A percentile compares a stretch with the other conserved stretches of the same genome.
phyloP scores from a whole-genome alignment of 2,797 vertebrate genomes.

The Chaetophractus vellerosus region DNA sequence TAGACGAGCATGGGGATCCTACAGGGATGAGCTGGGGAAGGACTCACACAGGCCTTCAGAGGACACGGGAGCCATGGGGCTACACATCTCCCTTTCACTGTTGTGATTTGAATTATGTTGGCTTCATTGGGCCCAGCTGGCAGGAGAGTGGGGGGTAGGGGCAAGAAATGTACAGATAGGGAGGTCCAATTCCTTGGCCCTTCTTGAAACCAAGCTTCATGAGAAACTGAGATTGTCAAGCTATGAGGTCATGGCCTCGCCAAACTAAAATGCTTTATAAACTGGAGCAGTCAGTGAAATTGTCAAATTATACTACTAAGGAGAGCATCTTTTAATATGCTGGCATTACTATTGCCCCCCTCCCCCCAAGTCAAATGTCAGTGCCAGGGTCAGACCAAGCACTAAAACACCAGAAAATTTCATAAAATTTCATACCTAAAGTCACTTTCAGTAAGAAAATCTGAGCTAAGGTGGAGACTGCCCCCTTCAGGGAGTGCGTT shows the following conservation, averaged over 20 bases:
- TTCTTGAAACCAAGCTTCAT: background rate
- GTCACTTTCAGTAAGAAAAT: background rate
- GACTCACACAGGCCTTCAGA: background rate
- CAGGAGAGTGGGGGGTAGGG: background rate
- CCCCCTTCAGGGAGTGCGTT: background rate
- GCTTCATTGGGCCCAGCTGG: background rate
- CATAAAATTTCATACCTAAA: background rate
- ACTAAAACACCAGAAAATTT: background rate
- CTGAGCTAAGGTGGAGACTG: background rate
- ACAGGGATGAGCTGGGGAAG: background rate
- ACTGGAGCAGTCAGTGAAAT: background rate
- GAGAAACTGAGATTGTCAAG: background rate
- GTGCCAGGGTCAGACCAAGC: background rate
- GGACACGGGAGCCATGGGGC: accelerated
- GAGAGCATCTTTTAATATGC: background rate
- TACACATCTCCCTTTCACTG: background rate
- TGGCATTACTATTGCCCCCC: background rate
- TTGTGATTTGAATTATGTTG: background rate
- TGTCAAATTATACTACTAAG: background rate
- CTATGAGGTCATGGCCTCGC: background rate
- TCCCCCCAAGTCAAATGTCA: background rate
- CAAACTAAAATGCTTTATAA: background rate
- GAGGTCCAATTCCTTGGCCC: background rate
- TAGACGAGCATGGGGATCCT: background rate
- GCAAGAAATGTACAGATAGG: background rate